Conservation (phyloP, 2,113 vertebrate genomes). For the Pangasianodon gigas region DNA sequence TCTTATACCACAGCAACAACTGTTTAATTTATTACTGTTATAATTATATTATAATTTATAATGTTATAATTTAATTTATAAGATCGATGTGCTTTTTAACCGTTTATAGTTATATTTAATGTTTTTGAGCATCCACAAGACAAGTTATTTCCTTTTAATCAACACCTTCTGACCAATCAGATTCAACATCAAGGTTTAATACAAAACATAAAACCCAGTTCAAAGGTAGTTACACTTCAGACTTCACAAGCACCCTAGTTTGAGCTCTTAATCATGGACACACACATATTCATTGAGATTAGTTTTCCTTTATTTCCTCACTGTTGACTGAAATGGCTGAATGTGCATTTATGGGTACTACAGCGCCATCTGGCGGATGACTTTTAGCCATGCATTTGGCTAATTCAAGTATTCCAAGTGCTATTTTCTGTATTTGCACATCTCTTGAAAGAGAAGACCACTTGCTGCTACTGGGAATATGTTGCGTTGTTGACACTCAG, state of each 20-base stretch:
- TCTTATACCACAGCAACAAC: not conserved
- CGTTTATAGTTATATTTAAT: not conserved
- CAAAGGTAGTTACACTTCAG: not conserved
- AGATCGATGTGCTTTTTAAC: not conserved
- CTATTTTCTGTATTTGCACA: not conserved
- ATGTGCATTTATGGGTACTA: not conserved
- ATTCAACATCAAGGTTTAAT: not conserved
- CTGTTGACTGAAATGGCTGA: not conserved
- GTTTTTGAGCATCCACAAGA: not conserved
- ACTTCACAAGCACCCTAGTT: not conserved
- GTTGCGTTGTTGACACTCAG: not conserved
- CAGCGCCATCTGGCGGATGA: slow-evolving; percentile 13
- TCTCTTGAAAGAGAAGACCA: not conserved
- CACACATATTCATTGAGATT: not conserved
- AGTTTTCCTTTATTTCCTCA: not conserved
- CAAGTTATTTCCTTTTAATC: not conserved
- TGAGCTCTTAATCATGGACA: not conserved
- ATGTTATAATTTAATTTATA: too few relatives aligned
- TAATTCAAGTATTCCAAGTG: not conserved
- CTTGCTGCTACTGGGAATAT: not conserved
- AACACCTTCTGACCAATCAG: not conserved
- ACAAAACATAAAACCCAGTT: not conserved
- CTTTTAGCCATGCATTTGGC: not conserved
- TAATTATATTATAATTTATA: too few relatives aligned
- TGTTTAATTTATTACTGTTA: not conserved